phyloP scores from a whole-genome alignment of 2,113 vertebrate species.

The Turdus rufiventris region DNA sequence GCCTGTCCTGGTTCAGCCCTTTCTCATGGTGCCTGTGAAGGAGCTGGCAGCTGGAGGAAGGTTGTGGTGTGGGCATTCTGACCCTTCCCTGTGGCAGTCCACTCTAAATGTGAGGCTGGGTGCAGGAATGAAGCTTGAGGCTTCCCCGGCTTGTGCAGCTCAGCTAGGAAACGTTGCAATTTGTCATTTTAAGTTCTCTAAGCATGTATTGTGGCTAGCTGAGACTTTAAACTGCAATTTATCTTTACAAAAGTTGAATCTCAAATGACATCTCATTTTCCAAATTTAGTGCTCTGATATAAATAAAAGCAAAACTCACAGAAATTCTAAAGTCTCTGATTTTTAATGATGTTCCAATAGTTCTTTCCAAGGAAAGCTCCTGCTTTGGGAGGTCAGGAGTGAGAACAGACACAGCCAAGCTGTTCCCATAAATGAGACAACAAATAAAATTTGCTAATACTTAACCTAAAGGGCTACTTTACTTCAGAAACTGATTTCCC shows the following conservation, averaged over 20 bases:
- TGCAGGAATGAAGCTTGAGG: not conserved
- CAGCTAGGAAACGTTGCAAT: not conserved
- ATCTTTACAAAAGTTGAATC: not conserved
- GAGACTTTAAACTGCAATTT: not conserved
- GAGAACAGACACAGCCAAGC: not conserved
- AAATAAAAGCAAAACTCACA: not conserved
- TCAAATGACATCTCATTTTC: not conserved
- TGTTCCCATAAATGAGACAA: not conserved
- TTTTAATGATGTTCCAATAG: not conserved
- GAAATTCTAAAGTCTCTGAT: not conserved
- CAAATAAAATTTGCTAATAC: not conserved
- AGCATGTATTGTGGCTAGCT: not conserved
- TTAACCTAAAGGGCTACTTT: not conserved
- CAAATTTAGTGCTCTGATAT: not conserved
- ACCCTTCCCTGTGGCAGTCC: not conserved
- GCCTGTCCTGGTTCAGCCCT: not conserved
- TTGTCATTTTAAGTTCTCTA: not conserved
- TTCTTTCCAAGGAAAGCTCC: not conserved
- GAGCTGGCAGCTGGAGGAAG: not conserved
- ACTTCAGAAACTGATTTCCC: not conserved
- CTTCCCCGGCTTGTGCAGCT: not conserved
- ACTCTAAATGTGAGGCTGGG: not conserved
- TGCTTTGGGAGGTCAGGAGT: not conserved
- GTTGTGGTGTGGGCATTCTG: rapidly evolving
- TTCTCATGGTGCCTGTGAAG: not conserved